A percentile compares a stretch with the other conserved stretches of the same genome.
phyloP scores from a whole-genome alignment of 2,797 vertebrate genomes.

The Melanotaenia maccullochi region DNA sequence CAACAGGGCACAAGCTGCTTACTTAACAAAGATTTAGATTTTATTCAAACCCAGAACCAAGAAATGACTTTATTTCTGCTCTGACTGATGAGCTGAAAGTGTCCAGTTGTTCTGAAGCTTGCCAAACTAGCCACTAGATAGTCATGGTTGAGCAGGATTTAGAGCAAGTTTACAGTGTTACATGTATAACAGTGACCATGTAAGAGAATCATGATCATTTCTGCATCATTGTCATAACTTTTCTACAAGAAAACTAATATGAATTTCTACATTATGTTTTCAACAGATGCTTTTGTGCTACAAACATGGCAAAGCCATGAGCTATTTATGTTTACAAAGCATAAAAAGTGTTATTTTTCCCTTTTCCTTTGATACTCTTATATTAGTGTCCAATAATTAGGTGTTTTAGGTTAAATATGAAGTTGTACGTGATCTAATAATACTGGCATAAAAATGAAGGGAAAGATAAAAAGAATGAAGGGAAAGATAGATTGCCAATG shows the following conservation, averaged over 20 bases:
- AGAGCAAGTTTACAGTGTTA: not conserved
- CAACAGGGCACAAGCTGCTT: not conserved
- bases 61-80: not conserved
- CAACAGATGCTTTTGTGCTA: not conserved
- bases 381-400: not conserved
- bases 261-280: not conserved
- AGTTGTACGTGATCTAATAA: not conserved
- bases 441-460: not conserved
- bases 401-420: not conserved
- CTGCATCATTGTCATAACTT: not conserved
- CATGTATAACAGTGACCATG: not conserved
- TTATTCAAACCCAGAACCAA: not conserved
- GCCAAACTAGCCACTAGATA: not conserved
- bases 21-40: not conserved
- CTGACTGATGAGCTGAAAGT: not conserved
- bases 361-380: not conserved
- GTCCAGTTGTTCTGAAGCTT: not conserved
- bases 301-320: not conserved
- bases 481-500: not conserved
- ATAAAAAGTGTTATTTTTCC: not conserved
- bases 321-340: not conserved
- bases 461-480: not conserved
- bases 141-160: not conserved
- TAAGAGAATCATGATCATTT: not conserved
- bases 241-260: not conserved